A percentile compares a stretch with the other conserved stretches of the same genome.
phyloP scores from a whole-genome alignment of 2,113 vertebrate species.

The Centropus bengalensis region DNA sequence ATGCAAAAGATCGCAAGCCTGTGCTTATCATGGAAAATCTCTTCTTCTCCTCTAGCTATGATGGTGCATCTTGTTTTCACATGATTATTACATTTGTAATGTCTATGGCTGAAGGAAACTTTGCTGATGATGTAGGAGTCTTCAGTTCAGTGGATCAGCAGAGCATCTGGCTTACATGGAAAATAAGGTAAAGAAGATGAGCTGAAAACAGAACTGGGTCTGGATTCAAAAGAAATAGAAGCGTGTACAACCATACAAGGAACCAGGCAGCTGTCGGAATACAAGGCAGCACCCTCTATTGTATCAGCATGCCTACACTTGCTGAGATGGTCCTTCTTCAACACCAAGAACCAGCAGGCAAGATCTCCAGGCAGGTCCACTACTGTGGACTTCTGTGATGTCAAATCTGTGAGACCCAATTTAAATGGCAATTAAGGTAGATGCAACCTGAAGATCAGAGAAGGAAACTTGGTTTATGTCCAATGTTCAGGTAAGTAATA shows the following conservation, averaged over 20 bases:
- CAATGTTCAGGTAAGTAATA: background rate
- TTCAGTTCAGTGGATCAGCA: background rate
- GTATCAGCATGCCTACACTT: background rate
- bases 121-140: background rate
- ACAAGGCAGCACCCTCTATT: background rate
- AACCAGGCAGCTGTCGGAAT: background rate
- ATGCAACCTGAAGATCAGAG: background rate
- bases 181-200: background rate
- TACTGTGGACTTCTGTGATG: background rate
- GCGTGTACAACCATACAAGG: background rate
- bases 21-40: background rate
- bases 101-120: background rate
- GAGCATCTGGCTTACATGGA: background rate
- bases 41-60: background rate
- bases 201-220: background rate
- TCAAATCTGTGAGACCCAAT: background rate
- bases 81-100: rapidly evolving
- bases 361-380: background rate
- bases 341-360: background rate
- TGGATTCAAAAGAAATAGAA: background rate
- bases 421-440: background rate
- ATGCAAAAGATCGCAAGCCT: background rate
- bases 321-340: background rate
- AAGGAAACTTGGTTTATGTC: background rate
- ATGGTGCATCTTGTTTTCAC: background rate